Base-by-base conservation (phyloP, 1,140 invertebrate species). In the Hylaeus anthracinus region DNA sequence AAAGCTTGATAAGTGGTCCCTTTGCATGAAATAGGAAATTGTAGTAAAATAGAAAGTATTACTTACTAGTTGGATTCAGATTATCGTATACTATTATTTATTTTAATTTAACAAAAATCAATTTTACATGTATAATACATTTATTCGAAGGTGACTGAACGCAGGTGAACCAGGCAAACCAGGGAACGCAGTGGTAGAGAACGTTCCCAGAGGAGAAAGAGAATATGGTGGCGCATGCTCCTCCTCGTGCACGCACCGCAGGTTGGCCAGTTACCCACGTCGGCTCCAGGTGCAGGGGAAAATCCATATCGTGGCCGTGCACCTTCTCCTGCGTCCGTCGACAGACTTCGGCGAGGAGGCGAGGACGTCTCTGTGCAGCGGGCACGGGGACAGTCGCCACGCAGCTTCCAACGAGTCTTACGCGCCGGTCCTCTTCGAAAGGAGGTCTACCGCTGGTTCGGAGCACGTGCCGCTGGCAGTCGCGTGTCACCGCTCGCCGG, bases 161-260 rank as follows among this genome's bases (percentile, higher is more conserved):
- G 6, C 41, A 60, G 70, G 58, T 74, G 45, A 5, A 8, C 8
- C 45, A 48, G 8, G 8, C 45, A 48, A 43, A 45, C 53, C 41
- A 51, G 45, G n/a, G 71, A 15, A 8, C 26, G 26, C 26, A 26
- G 45, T 9, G 14, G 61, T 5, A 37, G 9, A 12, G 5, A 1
- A 26, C n/a, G 26, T 53, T n/a, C 37, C 41, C 43, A 63, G 72
- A 64, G 74, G 65, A 55, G 69, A 63, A 56, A 3, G 45, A 60
- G 61, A 43, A 41, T 39, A 79, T 69, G 55, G 58, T 72, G 71
- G 85, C 86, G 85, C 85, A 87, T 87, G 78, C 85, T 87, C 86
- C 53, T 77, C 69, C 71, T 84, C 60, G 67, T 70, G 56, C 69
- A 79, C 72, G 58, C 66, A 61, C 15, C 55, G 79, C 63, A 37